phyloP scores from a whole-genome alignment of 2,113 vertebrate genomes.

The Dinomys branickii region DNA sequence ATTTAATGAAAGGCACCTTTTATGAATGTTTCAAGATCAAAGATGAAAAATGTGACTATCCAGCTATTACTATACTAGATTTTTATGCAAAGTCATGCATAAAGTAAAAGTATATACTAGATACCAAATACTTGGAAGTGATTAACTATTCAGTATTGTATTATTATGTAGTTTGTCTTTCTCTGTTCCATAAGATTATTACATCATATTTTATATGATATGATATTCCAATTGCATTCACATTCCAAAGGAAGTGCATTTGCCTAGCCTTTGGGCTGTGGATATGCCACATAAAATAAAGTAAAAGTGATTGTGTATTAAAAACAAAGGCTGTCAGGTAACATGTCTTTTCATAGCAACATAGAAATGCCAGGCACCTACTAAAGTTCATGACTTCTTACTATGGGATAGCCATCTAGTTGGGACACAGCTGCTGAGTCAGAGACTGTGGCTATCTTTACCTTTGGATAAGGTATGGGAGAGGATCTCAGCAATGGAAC shows the following conservation, averaged over 20 bases:
- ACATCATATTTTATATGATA: neutral
- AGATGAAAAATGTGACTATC: neutral
- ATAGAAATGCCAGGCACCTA: neutral
- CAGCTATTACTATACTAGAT: neutral
- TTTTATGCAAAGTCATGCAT: neutral
- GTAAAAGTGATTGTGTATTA: neutral
- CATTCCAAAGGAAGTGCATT: neutral
- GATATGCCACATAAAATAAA: neutral
- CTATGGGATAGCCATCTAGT: neutral
- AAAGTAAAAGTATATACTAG: neutral
- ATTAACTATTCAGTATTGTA: neutral
- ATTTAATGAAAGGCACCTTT: neutral
- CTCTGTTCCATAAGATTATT: neutral
- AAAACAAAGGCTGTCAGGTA: neutral
- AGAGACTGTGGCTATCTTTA: neutral
- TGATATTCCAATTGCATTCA: neutral
- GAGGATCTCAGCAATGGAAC: neutral
- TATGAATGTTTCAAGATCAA: neutral
- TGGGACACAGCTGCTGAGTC: neutral
- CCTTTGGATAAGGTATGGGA: neutral
- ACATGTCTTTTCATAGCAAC: neutral
- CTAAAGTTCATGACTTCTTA: neutral
- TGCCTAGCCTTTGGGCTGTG: neutral
- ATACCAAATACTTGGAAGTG: neutral
- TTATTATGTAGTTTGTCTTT: neutral